Percentiles rank a stretch among this genome's conserved stretches.
Conservation (phyloP, 2,888 invertebrate genomes). For the Drosophila borborema region DNA sequence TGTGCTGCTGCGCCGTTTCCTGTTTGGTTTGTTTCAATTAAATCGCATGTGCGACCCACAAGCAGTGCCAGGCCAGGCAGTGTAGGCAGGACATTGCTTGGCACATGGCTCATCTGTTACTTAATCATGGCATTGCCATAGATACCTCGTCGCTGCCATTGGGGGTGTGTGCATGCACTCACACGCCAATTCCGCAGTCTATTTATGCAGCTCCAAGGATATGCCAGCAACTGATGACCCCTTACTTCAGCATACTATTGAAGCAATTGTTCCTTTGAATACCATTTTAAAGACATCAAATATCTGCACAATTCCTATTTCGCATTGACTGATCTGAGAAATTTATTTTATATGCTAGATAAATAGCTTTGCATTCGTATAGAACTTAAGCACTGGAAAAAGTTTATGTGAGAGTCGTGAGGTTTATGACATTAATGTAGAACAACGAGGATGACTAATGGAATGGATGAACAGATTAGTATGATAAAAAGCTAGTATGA, state of each 20-base stretch:
- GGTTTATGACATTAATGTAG: no score
- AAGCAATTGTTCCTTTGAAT: not conserved
- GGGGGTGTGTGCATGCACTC: conserved; percentile 44
- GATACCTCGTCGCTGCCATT: conserved; percentile 52
- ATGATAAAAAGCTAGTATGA: no score
- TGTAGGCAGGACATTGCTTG: conserved; percentile 61
- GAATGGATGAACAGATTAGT: no score
- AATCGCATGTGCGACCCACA: conserved; percentile 75
- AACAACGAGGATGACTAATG: no score
- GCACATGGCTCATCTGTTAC: conserved; percentile 69
- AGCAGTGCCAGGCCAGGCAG: conserved; percentile 44
- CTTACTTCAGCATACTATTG: not conserved
- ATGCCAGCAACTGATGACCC: conserved; percentile 20
- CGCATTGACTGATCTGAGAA: not conserved
- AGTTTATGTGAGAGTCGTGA: no score
- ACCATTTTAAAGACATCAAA: not conserved
- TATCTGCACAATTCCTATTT: not conserved
- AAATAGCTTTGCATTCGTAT: no score
- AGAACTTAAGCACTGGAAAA: no score
- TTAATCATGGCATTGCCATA: conserved; percentile 80
- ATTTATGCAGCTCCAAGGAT: conserved; percentile 40
- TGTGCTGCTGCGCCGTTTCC: conserved; percentile 59
- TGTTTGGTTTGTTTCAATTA: conserved; percentile 80
- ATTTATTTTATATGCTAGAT: no score
- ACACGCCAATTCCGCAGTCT: conserved; percentile 31